Conservation (phyloP, 2,888 invertebrate genomes). For the Tipula helvola region DNA sequence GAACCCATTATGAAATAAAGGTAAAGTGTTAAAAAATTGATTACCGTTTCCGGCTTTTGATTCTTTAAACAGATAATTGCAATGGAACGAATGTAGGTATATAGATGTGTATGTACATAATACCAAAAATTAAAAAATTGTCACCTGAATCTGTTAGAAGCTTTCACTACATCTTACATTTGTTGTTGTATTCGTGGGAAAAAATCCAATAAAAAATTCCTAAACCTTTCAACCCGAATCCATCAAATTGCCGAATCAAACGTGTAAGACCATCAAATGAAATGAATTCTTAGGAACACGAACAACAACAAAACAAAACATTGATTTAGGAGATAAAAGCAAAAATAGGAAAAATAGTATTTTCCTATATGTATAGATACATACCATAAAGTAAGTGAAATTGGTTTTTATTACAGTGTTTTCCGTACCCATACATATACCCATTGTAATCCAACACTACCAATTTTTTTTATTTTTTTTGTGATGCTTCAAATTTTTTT, state of each 20-base stretch:
- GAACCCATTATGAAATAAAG: too few species aligned
- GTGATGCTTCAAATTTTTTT: background rate
- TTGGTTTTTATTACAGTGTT: background rate
- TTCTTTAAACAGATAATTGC: too few species aligned
- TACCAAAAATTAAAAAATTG: too few species aligned
- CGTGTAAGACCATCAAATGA: background rate
- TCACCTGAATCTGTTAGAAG: too few species aligned
- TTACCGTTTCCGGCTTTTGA: too few species aligned
- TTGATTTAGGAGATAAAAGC: background rate
- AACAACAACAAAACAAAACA: background rate
- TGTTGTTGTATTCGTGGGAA: too few species aligned
- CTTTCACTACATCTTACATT: too few species aligned
- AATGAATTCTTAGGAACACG: background rate
- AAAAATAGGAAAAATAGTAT: background rate
- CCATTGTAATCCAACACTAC: background rate
- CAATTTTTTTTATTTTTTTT: background rate
- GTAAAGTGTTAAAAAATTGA: too few species aligned
- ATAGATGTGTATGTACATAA: too few species aligned
- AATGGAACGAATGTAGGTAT: too few species aligned
- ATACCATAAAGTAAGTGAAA: background rate
- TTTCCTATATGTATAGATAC: background rate
- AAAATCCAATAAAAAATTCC: background rate
- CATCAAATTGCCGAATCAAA: background rate
- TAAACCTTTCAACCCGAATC: background rate
- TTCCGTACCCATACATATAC: background rate